A percentile compares a stretch with the other conserved stretches of the same genome.
phyloP scores from a whole-genome alignment of 2,797 vertebrate genomes.

The Ciconia nigra region DNA sequence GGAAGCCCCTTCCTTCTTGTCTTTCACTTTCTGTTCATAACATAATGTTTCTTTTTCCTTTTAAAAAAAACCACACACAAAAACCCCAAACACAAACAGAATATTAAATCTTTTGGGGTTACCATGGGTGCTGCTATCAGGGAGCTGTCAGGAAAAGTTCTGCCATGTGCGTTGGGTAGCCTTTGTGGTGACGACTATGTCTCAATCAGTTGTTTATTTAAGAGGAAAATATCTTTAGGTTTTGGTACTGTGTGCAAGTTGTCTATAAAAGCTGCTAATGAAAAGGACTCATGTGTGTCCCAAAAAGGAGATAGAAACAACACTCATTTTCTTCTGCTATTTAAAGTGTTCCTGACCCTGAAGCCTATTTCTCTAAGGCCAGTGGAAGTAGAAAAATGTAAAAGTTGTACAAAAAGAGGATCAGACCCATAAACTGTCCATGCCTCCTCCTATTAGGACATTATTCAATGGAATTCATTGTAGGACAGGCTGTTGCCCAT shows the following conservation, averaged over 20 bases:
- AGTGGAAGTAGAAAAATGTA: conserved; percentile 27
- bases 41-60: background rate
- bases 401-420: background rate
- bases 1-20: background rate
- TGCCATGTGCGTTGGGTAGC: background rate
- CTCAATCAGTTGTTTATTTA: background rate
- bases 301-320: conserved; percentile 14
- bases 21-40: background rate
- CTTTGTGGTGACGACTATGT: background rate
- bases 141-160: background rate
- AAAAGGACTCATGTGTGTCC: background rate
- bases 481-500: background rate
- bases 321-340: background rate
- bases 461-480: background rate
- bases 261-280: background rate
- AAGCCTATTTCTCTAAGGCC: background rate
- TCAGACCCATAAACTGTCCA: background rate
- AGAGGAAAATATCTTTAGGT: background rate
- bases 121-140: background rate
- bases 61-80: background rate
- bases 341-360: background rate
- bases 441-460: background rate
- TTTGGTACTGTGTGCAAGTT: background rate
- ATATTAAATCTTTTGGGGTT: background rate
- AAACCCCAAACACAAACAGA: background rate